A percentile compares a stretch with the other conserved stretches of the same genome.
phyloP scores from a whole-genome alignment of 2,113 vertebrate species.

The Apteryx owenii region DNA sequence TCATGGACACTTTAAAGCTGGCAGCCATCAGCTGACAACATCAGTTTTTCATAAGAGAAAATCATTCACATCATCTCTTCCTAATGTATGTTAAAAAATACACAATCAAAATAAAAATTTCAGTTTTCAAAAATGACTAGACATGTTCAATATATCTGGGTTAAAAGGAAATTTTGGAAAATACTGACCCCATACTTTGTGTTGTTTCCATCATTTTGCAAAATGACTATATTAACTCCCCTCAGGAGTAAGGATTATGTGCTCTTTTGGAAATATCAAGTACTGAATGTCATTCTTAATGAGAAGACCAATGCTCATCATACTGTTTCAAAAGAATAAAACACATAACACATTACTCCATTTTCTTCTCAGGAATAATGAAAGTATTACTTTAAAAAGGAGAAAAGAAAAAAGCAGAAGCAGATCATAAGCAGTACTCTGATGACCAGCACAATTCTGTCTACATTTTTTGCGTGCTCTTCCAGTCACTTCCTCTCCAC shows the following conservation, averaged over 20 bases:
- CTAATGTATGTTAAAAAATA: neutral
- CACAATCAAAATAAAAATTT: neutral
- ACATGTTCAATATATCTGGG: fast-evolving
- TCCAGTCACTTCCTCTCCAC: neutral
- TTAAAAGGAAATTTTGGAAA: neutral
- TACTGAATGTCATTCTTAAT: neutral
- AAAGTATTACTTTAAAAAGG: neutral
- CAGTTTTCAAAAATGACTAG: neutral
- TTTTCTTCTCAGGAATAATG: neutral
- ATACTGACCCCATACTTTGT: neutral
- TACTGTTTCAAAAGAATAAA: neutral
- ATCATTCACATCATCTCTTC: neutral
- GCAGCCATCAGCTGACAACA: neutral
- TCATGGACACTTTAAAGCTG: neutral
- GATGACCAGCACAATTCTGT: neutral
- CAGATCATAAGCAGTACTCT: neutral
- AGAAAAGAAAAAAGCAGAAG: neutral
- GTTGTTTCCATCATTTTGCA: neutral
- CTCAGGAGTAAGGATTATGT: neutral
- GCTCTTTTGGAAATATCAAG: neutral
- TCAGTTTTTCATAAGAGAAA: neutral
- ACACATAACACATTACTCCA: neutral
- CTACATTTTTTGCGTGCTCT: neutral
- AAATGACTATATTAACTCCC: neutral
- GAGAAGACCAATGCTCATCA: neutral